Evolutionary conservation across 2,113 vertebrate genomes (phyloP), one percentile per base, ranked within the genome.

Genomic region (Vidua macroura): DNA sequence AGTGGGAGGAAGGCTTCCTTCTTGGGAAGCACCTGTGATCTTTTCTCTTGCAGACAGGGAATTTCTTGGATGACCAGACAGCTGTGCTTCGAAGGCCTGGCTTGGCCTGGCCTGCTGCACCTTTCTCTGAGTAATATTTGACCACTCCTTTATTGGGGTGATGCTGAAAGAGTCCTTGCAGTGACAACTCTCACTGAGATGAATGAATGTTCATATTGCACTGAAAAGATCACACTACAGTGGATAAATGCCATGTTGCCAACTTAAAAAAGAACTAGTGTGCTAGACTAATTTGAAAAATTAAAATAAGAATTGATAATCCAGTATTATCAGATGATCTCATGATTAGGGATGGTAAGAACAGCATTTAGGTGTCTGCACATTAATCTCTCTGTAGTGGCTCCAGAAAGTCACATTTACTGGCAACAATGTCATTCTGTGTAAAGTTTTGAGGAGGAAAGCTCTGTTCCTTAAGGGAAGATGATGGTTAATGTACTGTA

Each of bases 321-420:
- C 11, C 15, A 35, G 3, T 68, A 28, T 49, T 84, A 25, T 37
- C 15, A 60, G 66, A 28, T 55, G 19, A 70, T 31, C 20, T 56
- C 27, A 37, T 41, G 11, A 30, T 53, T 33, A 69, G 28, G 10
- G 28, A 15, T 35, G 15, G 5, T 49, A 74, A 86, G 30, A 56
- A 33, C 11, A 55, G 15, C 10, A 46, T 46, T 77, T 31, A 67
- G 15, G 14, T 39, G 28, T 41, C 18, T 62, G 21, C 31, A 44
- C 0, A 0, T 60, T 69, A 69, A 55, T 2, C 2, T 83, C 4
- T 64, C 25, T 5, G 9, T 39, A 77, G 11, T 18, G 5, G 2
- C 39, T 93, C 18, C 44, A 75, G 15, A 75, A 79, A 64, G 41
- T 83, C 39, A 27, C 14, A 6, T 35, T 83, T 59, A 51, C n/a